phyloP scores from a whole-genome alignment of 2,797 vertebrate species.

The Triplophysa yarkandensis region DNA sequence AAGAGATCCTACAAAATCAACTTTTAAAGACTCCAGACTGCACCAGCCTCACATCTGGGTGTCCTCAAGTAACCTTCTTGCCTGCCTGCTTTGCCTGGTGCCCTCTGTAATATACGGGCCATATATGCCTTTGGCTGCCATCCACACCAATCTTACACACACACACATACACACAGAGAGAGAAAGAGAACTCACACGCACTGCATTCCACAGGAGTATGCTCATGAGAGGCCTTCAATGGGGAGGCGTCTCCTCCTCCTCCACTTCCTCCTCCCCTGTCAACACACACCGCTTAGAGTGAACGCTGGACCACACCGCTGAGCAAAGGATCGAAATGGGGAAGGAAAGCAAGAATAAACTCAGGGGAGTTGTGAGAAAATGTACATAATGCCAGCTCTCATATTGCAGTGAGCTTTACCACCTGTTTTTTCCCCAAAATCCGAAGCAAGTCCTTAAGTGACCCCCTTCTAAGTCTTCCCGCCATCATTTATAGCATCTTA shows the following conservation, averaged over 20 bases:
- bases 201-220: conserved; percentile 55
- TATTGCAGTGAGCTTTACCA: conserved; percentile 40
- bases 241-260: conserved; percentile 35
- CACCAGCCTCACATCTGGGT: conserved; percentile 53
- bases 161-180: conserved; percentile 6
- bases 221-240: conserved; percentile 50
- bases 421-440: conserved; percentile 46
- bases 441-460: conserved; percentile 41
- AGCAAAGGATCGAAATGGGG: conserved; percentile 13
- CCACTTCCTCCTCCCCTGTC: conserved; percentile 51
- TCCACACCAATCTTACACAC: conserved; percentile 67
- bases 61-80: conserved; percentile 71
- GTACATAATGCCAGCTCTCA: conserved; percentile 39
- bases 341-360: conserved; percentile 16
- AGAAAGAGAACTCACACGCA: conserved; percentile 38
- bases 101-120: conserved; percentile 74
- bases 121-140: conserved; percentile 74
- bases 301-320: conserved; percentile 53
- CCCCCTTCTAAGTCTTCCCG: conserved; percentile 36
- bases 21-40: conserved; percentile 19
- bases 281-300: conserved; percentile 49
- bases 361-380: conserved; percentile 64
- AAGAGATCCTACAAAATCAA: conserved; percentile 4
- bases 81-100: conserved; percentile 60
- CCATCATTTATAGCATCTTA: neutral